Conservation (phyloP, 2,888 invertebrate genomes). For the Laspeyria flexula region DNA sequence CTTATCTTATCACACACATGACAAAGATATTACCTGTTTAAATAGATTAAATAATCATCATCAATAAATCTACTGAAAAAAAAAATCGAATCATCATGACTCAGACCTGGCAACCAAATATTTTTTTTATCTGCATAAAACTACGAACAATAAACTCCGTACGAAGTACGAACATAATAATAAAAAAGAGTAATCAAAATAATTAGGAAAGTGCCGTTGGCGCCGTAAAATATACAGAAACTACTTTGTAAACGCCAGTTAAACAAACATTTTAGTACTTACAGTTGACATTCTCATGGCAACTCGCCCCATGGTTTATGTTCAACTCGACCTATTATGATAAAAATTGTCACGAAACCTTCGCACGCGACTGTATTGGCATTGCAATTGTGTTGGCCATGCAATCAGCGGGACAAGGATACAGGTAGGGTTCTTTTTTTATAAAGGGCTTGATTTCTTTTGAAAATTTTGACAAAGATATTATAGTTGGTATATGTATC, state of each 20-base stretch:
- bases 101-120: background rate
- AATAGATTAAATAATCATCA: too few species aligned
- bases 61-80: too few species aligned
- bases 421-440: background rate
- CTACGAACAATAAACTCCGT: too few species aligned
- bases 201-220: slow-evolving; percentile 8
- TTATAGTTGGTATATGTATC: too few species aligned
- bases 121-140: too few species aligned
- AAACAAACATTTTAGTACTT: slow-evolving; percentile 17
- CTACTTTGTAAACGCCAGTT: slow-evolving; percentile 14
- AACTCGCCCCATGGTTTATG: slow-evolving; percentile 10
- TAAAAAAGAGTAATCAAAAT: slow-evolving; percentile 5
- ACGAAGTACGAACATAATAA: slow-evolving; percentile 6
- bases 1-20: too few species aligned
- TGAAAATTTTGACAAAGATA: too few species aligned
- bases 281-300: slow-evolving; percentile 8
- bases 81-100: too few species aligned
- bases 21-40: too few species aligned
- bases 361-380: slow-evolving; percentile 41
- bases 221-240: slow-evolving; percentile 8
- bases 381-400: slow-evolving; percentile 13
- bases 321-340: slow-evolving; percentile 26
- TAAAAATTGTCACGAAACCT: slow-evolving; percentile 44
- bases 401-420: slow-evolving; percentile 8
- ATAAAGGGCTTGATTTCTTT: too few species aligned